These are phyloP conservation scores for Acrocephalus scirpaceus DNA, from an alignment of 2,797 vertebrate genomes.

Conservation along the genomic window DNA sequence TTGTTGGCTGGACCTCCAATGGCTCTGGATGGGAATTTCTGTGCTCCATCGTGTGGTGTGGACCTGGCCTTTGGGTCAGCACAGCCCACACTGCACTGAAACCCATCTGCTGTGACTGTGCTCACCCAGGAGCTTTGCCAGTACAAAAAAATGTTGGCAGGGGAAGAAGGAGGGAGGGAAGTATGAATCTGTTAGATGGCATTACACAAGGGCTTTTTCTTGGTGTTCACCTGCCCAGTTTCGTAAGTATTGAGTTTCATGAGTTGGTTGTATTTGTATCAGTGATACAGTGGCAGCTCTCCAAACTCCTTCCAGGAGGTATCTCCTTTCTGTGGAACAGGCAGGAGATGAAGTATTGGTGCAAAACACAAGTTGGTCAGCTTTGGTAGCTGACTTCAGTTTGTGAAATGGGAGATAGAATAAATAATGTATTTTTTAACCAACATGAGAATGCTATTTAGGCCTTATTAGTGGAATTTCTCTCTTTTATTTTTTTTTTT, in stretches of 20 bases:
- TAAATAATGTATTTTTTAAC: neutral
- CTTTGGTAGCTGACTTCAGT: neutral
- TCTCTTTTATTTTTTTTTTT: neutral
- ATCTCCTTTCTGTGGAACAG: neutral
- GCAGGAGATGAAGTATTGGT: neutral
- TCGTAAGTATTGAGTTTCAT: neutral
- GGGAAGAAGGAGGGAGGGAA: neutral
- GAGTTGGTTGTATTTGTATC: neutral
- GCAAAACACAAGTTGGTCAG: neutral
- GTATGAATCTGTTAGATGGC: neutral
- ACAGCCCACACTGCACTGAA: neutral
- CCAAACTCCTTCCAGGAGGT: constrained; percentile 23
- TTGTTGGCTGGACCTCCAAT: rapidly evolving
- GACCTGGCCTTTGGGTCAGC: neutral
- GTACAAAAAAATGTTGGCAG: neutral
- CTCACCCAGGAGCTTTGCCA: neutral
- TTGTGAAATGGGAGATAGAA: neutral
- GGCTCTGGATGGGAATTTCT: neutral
- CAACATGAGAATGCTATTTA: neutral
- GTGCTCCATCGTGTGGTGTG: neutral
- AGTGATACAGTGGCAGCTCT: neutral
- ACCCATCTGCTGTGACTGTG: neutral
- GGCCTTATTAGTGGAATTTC: neutral
- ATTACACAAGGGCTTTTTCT: neutral
- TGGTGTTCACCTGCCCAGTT: neutral